phyloP scores from a whole-genome alignment of 2,113 vertebrate species.

The Petrocephalus zakoni region DNA sequence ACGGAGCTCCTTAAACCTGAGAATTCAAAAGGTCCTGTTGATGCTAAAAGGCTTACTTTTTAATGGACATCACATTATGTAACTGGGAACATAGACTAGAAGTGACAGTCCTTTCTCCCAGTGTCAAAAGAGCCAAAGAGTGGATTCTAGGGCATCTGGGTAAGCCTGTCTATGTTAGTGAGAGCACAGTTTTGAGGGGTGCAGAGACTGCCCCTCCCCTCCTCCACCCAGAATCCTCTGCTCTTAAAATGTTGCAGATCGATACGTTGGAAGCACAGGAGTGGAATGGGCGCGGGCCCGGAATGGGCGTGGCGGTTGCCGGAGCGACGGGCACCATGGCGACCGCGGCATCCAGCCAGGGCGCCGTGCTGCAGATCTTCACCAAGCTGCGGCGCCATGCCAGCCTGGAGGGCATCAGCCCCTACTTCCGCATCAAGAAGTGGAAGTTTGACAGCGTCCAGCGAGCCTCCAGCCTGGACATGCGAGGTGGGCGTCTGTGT shows the following conservation, averaged over 20 bases:
- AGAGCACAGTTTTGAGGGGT: neutral
- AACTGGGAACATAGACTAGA: neutral
- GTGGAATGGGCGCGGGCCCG: slow-evolving; percentile 39
- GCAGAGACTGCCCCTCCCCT: neutral
- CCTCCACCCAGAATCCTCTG: neutral
- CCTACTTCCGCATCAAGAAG: slow-evolving; percentile 82
- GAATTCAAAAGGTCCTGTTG: neutral
- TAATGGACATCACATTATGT: neutral
- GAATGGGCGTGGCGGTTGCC: slow-evolving; percentile 18
- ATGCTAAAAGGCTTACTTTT: neutral
- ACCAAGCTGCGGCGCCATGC: slow-evolving; percentile 82
- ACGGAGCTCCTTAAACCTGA: neutral
- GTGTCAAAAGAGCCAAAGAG: neutral
- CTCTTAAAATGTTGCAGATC: slow-evolving; percentile 48
- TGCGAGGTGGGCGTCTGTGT: slow-evolving; percentile 67
- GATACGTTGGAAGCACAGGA: slow-evolving; percentile 48
- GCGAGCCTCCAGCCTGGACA: slow-evolving; percentile 86
- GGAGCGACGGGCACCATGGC: neutral
- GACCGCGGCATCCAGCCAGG: slow-evolving; percentile 47
- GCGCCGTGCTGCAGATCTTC: slow-evolving; percentile 78
- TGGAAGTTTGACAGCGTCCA: slow-evolving; percentile 88
- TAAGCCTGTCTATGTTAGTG: neutral
- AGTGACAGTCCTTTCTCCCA: neutral
- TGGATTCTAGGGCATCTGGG: neutral
- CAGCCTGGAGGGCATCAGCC: slow-evolving; percentile 86